Evolutionary conservation across 2,888 invertebrate species (phyloP), one percentile per base, ranked within the genome.

Genomic region (Dysmachus trigonus): DNA sequence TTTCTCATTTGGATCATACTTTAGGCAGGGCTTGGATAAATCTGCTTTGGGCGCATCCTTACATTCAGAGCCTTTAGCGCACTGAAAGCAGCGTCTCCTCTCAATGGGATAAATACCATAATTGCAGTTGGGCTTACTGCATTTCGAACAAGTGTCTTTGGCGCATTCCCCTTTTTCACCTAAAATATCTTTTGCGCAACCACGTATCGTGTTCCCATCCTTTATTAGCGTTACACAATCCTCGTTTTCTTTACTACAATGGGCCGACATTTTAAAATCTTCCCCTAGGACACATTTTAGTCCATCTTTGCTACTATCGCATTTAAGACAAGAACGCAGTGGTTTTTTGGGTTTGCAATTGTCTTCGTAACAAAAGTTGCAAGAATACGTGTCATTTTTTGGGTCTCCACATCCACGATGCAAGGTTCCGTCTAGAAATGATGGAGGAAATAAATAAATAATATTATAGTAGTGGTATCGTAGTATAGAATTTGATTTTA

Each of bases 21-120:
- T 38, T 0, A 87, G 35, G 86, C 90, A 90, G 22, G 74, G 30
- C n/a, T 84, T 27, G 0, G 38, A 22, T 2, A 27, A 0, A 13
- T 31, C 22, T 10, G 18, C 51, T 72, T 53, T n/a, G 15, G 10
- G 13, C 1, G 38, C 8, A 10, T 41, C 10, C 0, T 30, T 30
- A 7, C 77, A 85, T n/a, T 53, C 15, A 0, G 35, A 22, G 5
- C 38, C 10, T 10, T 74, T 51, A 13, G 53, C 15, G 88, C 91
- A 91, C 86, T 91, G 90, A 86, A 90, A 91, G 79, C 91, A 91
- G 7, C 88, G 88, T 22, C 90, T 74, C 0, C 91, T 89, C 79
- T 91, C 85, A 13, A 47, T 22, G 0, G 91, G 91, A 88, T 87
- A 91, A 31, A 91, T 87, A 0, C 89, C 86, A 0, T 89, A 89